Evolutionary conservation across 2,888 invertebrate genomes (phyloP).

Genomic region (Parnassius mnemosyne): DNA sequence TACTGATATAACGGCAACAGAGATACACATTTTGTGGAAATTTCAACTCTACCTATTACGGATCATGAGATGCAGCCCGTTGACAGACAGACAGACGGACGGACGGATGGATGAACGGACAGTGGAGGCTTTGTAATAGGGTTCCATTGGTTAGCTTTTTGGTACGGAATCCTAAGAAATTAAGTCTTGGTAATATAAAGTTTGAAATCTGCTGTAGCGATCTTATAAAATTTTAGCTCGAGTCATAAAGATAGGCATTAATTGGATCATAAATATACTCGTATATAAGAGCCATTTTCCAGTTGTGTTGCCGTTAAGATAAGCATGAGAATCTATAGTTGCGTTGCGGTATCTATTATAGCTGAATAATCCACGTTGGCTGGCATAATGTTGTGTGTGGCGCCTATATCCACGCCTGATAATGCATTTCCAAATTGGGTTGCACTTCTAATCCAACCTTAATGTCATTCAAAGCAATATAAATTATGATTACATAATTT

Average conservation of each 20-base stretch:
- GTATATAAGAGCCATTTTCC: not conserved
- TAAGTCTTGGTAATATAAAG: too few species aligned
- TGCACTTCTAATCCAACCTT: not conserved
- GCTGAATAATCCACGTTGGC: slow-evolving; percentile 12
- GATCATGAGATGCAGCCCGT: too few species aligned
- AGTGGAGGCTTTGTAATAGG: too few species aligned
- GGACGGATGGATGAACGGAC: too few species aligned
- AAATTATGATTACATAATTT: not conserved
- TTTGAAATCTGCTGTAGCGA: not conserved
- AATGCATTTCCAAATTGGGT: not conserved
- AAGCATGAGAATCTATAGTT: slow-evolving; percentile 5
- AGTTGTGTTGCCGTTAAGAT: slow-evolving; percentile 18
- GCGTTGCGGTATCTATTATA: slow-evolving; percentile 7
- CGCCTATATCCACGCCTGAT: slow-evolving; percentile 10
- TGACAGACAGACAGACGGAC: too few species aligned
- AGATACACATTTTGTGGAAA: too few species aligned
- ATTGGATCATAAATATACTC: slow-evolving; percentile 3
- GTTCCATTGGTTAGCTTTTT: too few species aligned
- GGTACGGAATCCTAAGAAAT: too few species aligned
- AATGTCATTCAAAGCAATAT: slow-evolving; percentile 1
- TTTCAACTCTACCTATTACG: too few species aligned
- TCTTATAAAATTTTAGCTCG: not conserved
- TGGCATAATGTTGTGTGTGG: not conserved
- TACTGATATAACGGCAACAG: too few species aligned
- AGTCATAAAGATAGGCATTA: not conserved